Conservation (phyloP, 2,888 invertebrate genomes). For the Drosophila sordidapex region DNA sequence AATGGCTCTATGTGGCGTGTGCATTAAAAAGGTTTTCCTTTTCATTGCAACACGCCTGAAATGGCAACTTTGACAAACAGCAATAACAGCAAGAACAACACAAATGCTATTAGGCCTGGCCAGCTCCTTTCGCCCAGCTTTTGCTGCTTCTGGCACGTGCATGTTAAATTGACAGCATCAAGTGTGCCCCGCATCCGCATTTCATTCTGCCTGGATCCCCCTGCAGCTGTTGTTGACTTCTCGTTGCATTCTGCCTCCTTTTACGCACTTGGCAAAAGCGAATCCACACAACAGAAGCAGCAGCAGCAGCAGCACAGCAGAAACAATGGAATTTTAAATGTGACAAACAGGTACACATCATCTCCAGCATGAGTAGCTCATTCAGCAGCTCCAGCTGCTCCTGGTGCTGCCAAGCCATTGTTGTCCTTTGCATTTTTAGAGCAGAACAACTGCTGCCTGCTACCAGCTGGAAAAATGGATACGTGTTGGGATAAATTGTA, state of each 20-base stretch:
- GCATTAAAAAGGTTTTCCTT: constrained; percentile 74
- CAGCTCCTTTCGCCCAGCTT: constrained; percentile 15
- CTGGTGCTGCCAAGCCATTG: constrained; percentile 7
- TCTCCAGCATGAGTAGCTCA: constrained; percentile 32
- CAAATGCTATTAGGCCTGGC: constrained; percentile 26
- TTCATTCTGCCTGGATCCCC: constrained; percentile 21
- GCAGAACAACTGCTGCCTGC: neutral
- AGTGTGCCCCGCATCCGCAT: neutral
- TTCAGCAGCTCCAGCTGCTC: neutral
- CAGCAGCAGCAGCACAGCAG: constrained; percentile 37
- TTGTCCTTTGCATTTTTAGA: constrained; percentile 14
- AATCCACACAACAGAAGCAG: constrained; percentile 31
- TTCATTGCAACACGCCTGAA: constrained; percentile 78
- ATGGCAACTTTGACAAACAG: constrained; percentile 81
- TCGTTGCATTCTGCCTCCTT: constrained; percentile 23
- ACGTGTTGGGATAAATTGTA: neutral
- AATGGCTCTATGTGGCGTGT: constrained; percentile 15
- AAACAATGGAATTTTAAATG: constrained; percentile 76
- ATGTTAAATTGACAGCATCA: constrained; percentile 50
- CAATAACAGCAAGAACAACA: constrained; percentile 48
- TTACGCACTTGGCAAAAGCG: constrained; percentile 47
- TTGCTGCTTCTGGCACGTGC: constrained; percentile 20
- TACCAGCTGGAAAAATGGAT: neutral
- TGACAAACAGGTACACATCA: constrained; percentile 59
- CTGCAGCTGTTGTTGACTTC: constrained; percentile 46